Evolutionary conservation across 2,888 invertebrate species (phyloP).

Genomic region (Andrena fulva): DNA sequence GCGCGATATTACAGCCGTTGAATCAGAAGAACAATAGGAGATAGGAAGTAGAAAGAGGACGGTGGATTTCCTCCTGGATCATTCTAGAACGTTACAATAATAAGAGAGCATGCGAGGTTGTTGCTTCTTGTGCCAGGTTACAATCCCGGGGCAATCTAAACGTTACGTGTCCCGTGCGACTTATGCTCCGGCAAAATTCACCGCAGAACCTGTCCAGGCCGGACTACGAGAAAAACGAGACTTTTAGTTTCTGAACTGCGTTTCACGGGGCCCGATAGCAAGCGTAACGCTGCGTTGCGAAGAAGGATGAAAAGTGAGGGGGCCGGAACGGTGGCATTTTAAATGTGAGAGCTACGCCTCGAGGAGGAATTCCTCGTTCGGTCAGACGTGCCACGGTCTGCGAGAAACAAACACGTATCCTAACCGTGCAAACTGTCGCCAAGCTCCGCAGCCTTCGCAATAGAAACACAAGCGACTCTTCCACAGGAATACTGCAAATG

Average conservation of each 20-base stretch:
- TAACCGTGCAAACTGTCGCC: background rate
- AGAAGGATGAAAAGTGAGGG: slow-evolving; percentile 34
- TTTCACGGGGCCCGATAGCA: slow-evolving; percentile 1
- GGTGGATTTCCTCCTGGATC: background rate
- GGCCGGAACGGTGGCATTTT: slow-evolving; percentile 43
- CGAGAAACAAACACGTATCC: background rate
- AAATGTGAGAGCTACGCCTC: slow-evolving; percentile 19
- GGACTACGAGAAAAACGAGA: slow-evolving; percentile 1
- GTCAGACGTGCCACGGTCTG: background rate
- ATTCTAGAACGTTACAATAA: background rate
- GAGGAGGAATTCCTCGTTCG: slow-evolving; percentile 17
- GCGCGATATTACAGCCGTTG: background rate
- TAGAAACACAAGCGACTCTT: no score
- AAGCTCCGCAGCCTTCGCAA: no score
- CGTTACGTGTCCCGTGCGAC: background rate
- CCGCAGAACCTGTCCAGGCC: slow-evolving; percentile 25
- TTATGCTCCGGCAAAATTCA: slow-evolving; percentile 7
- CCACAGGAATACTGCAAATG: no score
- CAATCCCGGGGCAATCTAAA: background rate
- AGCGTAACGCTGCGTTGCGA: slow-evolving; percentile 24
- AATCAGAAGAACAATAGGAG: background rate
- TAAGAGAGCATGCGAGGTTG: background rate
- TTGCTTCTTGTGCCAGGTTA: background rate
- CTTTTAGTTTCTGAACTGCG: slow-evolving; percentile 9
- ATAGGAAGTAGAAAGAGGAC: background rate